These are phyloP conservation scores for Nylanderia fulva DNA, from an alignment of 1,140 invertebrate genomes.

Conservation along the genomic window DNA sequence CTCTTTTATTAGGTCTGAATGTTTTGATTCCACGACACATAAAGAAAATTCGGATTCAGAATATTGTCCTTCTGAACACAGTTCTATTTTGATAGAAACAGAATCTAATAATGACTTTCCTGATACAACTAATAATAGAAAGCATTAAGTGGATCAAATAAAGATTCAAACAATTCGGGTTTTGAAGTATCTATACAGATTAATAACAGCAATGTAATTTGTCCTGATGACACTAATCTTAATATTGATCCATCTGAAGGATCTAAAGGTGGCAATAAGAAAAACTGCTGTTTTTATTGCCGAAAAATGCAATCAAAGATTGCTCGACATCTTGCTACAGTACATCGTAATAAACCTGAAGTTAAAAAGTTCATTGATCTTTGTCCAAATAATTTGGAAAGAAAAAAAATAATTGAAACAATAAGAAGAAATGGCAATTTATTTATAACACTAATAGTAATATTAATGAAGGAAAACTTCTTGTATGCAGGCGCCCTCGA, in stretches of 20 bases:
- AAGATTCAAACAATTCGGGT: neutral
- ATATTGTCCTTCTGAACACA: constrained; percentile 7
- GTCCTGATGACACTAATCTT: constrained; percentile 1
- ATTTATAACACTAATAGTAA: neutral
- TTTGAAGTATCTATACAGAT: neutral
- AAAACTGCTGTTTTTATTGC: constrained; percentile 3
- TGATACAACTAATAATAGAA: neutral
- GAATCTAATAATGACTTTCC: neutral
- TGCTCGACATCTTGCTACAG: neutral
- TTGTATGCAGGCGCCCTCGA: neutral
- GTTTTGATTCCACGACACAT: neutral
- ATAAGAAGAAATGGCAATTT: too few relatives aligned
- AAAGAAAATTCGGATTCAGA: neutral
- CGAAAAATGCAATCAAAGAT: neutral
- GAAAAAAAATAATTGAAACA: too few relatives aligned
- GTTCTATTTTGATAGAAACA: neutral
- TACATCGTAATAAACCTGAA: neutral
- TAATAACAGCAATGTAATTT: neutral
- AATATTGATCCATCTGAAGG: neutral
- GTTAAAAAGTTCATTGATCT: neutral
- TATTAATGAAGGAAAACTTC: neutral
- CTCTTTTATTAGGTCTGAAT: too few relatives aligned
- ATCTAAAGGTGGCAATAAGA: constrained; percentile 14
- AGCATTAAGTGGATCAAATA: neutral
- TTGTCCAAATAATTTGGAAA: neutral